These are phyloP conservation scores for Drosophila lacertosa DNA, from an alignment of 1,140 invertebrate species.

Conservation along the genomic window DNA sequence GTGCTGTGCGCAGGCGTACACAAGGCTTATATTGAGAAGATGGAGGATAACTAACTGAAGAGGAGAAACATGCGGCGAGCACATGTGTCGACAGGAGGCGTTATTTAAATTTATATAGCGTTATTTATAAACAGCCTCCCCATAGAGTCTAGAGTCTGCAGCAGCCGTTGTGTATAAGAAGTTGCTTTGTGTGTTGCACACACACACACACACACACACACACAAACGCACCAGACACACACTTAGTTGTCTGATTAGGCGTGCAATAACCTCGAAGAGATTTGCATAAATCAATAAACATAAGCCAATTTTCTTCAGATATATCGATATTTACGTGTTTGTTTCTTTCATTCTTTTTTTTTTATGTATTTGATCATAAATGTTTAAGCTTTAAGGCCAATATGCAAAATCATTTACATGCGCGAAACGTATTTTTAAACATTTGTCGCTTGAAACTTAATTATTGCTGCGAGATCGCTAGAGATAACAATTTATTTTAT, in stretches of 20 bases:
- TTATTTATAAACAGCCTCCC: constrained; percentile 55
- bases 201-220: neutral
- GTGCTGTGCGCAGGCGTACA: constrained; percentile 47
- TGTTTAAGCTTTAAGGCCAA: constrained; percentile 20
- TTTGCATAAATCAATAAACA: constrained; percentile 78
- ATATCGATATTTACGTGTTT: constrained; percentile 8
- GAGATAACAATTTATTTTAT: constrained; percentile 55
- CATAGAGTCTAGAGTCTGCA: constrained; percentile 1
- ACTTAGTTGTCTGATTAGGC: constrained; percentile 36
- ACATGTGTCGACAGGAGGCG: constrained; percentile 45
- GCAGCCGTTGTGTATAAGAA: constrained; percentile 3
- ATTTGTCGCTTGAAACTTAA: constrained; percentile 51
- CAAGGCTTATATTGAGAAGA: constrained; percentile 16
- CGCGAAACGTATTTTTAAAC: constrained; percentile 18
- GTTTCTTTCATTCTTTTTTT: too few species aligned
- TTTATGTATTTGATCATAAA: constrained; percentile 32
- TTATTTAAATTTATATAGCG: constrained; percentile 35
- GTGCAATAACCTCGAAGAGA: constrained; percentile 57
- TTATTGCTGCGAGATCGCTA: constrained; percentile 53
- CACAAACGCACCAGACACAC: neutral
- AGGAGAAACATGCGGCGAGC: constrained; percentile 41
- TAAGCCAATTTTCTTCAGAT: constrained; percentile 33
- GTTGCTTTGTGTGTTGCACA: constrained; percentile 18
- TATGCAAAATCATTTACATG: constrained; percentile 35
- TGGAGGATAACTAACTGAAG: neutral